phyloP scores from a whole-genome alignment of 2,113 vertebrate genomes.

The Salvelinus fontinalis region DNA sequence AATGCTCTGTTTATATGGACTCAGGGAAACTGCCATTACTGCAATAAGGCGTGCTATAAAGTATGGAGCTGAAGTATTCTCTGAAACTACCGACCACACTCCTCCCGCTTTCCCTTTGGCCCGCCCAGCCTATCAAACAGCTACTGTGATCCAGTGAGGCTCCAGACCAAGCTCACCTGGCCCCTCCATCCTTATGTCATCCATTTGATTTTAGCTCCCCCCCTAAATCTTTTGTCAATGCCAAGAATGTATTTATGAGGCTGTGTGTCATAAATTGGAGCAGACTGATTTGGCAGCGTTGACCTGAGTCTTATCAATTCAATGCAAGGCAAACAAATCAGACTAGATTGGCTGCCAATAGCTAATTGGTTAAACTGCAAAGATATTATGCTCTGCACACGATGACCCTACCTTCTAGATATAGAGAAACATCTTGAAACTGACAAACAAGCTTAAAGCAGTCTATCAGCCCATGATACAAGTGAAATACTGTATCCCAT shows the following conservation, averaged over 20 bases:
- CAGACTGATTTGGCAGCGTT: background rate
- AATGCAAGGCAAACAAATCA: constrained; percentile 3
- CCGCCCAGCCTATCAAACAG: constrained; percentile 37
- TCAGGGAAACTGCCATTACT: constrained; percentile 55
- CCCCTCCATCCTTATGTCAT: background rate
- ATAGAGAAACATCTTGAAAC: background rate
- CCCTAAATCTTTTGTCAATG: background rate
- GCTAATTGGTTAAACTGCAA: background rate
- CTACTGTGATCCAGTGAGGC: constrained; percentile 14
- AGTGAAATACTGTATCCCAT: background rate
- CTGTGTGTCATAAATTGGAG: background rate
- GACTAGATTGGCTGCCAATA: background rate
- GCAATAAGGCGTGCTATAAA: constrained; percentile 63
- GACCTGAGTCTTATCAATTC: background rate
- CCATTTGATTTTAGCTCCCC: constrained; percentile 11
- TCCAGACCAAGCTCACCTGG: constrained; percentile 40
- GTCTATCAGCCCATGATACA: no score
- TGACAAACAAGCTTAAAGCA: background rate
- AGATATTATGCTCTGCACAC: background rate
- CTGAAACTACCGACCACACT: constrained; percentile 29
- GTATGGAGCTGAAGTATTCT: constrained; percentile 30
- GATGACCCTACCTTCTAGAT: background rate
- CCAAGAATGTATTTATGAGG: background rate
- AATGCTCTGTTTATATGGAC: constrained; percentile 69
- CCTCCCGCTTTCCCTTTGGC: background rate